Conservation (phyloP, 2,113 vertebrate genomes). For the Microcebus lehilahytsara region DNA sequence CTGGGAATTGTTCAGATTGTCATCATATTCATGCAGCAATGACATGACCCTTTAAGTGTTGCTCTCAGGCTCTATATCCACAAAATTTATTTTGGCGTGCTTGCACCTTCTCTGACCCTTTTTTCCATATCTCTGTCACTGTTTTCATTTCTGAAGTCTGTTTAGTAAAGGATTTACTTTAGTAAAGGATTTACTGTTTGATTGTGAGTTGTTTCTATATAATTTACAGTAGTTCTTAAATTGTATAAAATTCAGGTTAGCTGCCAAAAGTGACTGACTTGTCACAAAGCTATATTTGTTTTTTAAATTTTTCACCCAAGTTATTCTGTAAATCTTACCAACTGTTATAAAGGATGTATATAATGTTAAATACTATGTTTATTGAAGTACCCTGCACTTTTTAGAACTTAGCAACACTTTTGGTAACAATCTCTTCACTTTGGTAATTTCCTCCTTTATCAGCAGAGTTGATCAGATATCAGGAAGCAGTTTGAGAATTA, state of each 20-base stretch:
- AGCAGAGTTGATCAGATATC: slow-evolving; percentile 23
- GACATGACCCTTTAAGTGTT: slow-evolving; percentile 31
- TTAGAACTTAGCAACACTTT: slow-evolving; percentile 12
- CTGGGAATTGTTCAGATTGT: not conserved
- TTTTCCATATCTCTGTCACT: not conserved
- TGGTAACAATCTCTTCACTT: not conserved
- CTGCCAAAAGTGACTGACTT: slow-evolving; percentile 32
- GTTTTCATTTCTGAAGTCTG: slow-evolving; percentile 38
- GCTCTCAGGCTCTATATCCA: not conserved
- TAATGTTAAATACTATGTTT: not conserved
- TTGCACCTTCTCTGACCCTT: not conserved
- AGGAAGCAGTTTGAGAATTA: slow-evolving; percentile 40
- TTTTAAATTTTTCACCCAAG: slow-evolving; percentile 29
- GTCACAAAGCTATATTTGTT: slow-evolving; percentile 4
- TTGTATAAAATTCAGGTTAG: slow-evolving; percentile 37
- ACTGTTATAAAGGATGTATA: not conserved
- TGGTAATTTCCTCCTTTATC: slow-evolving; percentile 10
- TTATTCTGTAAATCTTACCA: slow-evolving; percentile 25
- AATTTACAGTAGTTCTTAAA: slow-evolving; percentile 30
- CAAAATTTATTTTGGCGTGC: slow-evolving; percentile 30
- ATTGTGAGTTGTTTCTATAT: slow-evolving; percentile 25
- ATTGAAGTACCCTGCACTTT: not conserved
- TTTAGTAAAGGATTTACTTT: slow-evolving; percentile 43
- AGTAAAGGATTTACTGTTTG: slow-evolving; percentile 35
- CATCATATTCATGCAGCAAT: not conserved